These are phyloP conservation scores for Helicorthomorpha holstii DNA, from an alignment of 1,140 invertebrate genomes.

Conservation along the genomic window DNA sequence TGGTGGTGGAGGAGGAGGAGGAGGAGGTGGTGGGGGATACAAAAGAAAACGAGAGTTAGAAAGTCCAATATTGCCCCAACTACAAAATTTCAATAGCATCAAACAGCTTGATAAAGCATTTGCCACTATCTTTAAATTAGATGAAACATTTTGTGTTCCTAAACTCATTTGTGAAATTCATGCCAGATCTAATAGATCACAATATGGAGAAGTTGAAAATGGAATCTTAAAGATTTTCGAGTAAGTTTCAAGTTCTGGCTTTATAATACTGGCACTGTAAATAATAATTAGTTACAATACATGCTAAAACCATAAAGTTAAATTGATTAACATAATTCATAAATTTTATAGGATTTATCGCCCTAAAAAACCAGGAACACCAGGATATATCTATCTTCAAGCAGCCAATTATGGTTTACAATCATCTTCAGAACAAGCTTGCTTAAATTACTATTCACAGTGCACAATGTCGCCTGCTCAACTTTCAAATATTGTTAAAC, in stretches of 20 bases:
- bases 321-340: background rate
- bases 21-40: slow-evolving; percentile 1
- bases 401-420: background rate
- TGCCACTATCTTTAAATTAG: slow-evolving; percentile 1
- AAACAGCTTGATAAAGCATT: slow-evolving; percentile 1
- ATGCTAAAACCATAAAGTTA: too few relatives aligned
- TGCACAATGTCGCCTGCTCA: background rate
- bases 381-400: background rate
- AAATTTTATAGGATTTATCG: background rate
- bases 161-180: background rate
- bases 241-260: slow-evolving; percentile 1
- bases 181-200: background rate
- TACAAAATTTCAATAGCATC: background rate
- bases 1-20: background rate
- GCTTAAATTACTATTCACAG: background rate
- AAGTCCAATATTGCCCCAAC: background rate
- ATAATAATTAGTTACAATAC: too few relatives aligned
- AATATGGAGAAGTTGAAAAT: background rate
- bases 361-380: slow-evolving; percentile 2
- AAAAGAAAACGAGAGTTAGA: background rate
- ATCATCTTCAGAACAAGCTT: background rate
- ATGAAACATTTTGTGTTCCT: background rate
- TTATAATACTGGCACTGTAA: too few relatives aligned
- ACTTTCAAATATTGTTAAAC: background rate
- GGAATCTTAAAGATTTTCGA: background rate